Evolutionary conservation across 2,797 vertebrate genomes (phyloP).

Genomic region (Holocentrus rufus): DNA sequence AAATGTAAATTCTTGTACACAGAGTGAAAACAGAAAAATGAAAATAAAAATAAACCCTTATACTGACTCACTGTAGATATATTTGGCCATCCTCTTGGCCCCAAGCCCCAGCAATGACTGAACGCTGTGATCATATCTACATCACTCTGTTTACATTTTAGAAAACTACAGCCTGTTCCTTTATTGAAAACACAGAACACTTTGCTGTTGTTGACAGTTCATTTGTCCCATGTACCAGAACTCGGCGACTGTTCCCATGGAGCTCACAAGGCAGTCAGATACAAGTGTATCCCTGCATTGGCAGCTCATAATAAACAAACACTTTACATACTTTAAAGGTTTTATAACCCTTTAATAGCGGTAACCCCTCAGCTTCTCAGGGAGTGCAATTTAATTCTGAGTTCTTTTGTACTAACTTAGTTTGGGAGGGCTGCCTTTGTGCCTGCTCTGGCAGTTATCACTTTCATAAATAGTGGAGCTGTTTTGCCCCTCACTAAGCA

Average conservation of each 20-base stretch:
- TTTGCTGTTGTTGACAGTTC: not conserved
- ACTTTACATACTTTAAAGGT: slow-evolving; percentile 37
- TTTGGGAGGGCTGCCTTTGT: slow-evolving; percentile 63
- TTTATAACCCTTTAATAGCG: slow-evolving; percentile 63
- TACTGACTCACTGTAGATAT: slow-evolving; percentile 8
- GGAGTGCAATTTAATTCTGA: slow-evolving; percentile 49
- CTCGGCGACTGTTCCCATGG: not conserved
- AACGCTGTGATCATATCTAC: slow-evolving; percentile 15
- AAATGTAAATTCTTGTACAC: slow-evolving; percentile 2
- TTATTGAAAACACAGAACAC: not conserved
- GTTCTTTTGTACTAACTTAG: slow-evolving; percentile 59
- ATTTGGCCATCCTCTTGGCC: slow-evolving; percentile 26
- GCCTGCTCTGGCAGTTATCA: slow-evolving; percentile 49
- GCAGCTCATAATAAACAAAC: slow-evolving; percentile 11
- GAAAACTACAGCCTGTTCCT: not conserved
- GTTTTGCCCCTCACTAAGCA: slow-evolving; percentile 7
- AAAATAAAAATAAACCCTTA: too few species aligned
- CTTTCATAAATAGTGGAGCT: slow-evolving; percentile 50
- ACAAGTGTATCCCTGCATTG: not conserved
- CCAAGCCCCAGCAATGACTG: slow-evolving; percentile 42
- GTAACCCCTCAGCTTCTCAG: slow-evolving; percentile 41
- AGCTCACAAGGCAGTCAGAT: slow-evolving; percentile 1
- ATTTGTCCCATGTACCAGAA: not conserved
- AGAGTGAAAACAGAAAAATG: not conserved
- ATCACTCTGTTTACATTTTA: not conserved